Evolutionary conservation across 2,113 vertebrate species (phyloP).

Genomic region (Apeltes quadracus): DNA sequence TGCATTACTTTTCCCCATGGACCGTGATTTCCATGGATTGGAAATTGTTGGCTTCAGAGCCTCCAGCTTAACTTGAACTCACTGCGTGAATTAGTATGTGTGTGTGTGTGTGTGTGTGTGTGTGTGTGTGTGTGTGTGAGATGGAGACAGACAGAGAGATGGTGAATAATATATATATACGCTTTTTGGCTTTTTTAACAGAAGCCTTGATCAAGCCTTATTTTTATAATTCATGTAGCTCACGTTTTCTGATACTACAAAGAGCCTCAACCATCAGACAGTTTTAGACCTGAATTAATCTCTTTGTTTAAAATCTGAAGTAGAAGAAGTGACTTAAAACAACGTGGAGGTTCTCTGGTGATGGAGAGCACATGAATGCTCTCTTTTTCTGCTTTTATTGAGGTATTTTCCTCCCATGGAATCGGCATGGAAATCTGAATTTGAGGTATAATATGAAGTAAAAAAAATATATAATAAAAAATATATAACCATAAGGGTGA

Average conservation of each 20-base stretch:
- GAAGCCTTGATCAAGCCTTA: constrained; percentile 8
- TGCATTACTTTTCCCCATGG: constrained; percentile 4
- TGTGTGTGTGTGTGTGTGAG: constrained; percentile 2
- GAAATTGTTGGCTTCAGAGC: constrained; percentile 20
- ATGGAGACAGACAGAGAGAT: not conserved
- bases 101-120: not conserved
- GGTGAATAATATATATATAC: constrained; percentile 9
- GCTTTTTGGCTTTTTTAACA: constrained; percentile 12
- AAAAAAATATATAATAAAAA: constrained; percentile 1
- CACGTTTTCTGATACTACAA: constrained; percentile 12
- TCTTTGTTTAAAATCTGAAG: not conserved
- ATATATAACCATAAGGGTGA: not conserved
- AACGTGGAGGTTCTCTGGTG: not conserved
- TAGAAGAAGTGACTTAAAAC: constrained; percentile 3
- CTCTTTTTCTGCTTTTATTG: not conserved
- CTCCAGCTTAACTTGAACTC: constrained; percentile 20
- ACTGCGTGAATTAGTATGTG: not conserved
- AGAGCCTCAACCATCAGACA: constrained; percentile 4
- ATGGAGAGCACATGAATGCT: not conserved
- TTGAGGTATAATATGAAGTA: not conserved
- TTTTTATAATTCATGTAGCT: constrained; percentile 8
- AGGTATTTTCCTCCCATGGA: not conserved
- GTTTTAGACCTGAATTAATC: not conserved
- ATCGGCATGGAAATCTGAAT: constrained; percentile 14
- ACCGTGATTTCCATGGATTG: constrained; percentile 32